phyloP scores from a whole-genome alignment of 2,888 invertebrate genomes.

The Platycheirus rosarum region DNA sequence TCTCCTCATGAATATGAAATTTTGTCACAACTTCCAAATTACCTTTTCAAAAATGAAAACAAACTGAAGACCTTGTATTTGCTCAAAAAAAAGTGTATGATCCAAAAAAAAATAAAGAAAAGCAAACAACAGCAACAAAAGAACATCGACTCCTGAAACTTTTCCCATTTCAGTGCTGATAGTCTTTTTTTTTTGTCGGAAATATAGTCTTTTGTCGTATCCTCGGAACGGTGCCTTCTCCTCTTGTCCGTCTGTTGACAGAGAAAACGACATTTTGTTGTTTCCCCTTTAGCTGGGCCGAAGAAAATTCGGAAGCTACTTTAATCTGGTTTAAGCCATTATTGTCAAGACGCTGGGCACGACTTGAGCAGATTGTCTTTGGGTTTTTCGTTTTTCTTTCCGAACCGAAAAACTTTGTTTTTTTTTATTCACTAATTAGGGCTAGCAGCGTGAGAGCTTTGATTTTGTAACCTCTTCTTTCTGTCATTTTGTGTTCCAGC shows the following conservation, averaged over 20 bases:
- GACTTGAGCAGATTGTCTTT: slow-evolving; percentile 72
- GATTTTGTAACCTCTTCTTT: slow-evolving; percentile 52
- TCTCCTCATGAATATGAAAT: slow-evolving; percentile 69
- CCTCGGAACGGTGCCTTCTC: slow-evolving; percentile 11
- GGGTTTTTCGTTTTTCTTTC: slow-evolving; percentile 23
- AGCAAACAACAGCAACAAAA: slow-evolving; percentile 38
- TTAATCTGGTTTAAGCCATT: slow-evolving; percentile 71
- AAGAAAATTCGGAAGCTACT: slow-evolving; percentile 43
- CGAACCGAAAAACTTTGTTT: slow-evolving; percentile 31
- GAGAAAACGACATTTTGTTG: background rate
- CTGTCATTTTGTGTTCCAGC: slow-evolving; percentile 25
- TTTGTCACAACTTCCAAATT: slow-evolving; percentile 69
- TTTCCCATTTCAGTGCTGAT: slow-evolving; percentile 64
- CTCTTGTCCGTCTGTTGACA: slow-evolving; percentile 1
- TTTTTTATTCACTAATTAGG: slow-evolving; percentile 64
- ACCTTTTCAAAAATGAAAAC: slow-evolving; percentile 32
- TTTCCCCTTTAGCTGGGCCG: slow-evolving; percentile 1
- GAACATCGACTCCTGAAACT: slow-evolving; percentile 53
- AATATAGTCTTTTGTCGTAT: background rate
- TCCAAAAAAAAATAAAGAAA: slow-evolving; percentile 6
- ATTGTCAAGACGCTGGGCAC: slow-evolving; percentile 73
- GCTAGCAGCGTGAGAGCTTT: slow-evolving; percentile 65
- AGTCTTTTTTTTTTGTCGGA: background rate
- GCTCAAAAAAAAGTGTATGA: slow-evolving; percentile 21
- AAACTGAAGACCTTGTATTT: slow-evolving; percentile 24